phyloP scores from a whole-genome alignment of 1,140 invertebrate genomes.

The Pseudoatta argentina region DNA sequence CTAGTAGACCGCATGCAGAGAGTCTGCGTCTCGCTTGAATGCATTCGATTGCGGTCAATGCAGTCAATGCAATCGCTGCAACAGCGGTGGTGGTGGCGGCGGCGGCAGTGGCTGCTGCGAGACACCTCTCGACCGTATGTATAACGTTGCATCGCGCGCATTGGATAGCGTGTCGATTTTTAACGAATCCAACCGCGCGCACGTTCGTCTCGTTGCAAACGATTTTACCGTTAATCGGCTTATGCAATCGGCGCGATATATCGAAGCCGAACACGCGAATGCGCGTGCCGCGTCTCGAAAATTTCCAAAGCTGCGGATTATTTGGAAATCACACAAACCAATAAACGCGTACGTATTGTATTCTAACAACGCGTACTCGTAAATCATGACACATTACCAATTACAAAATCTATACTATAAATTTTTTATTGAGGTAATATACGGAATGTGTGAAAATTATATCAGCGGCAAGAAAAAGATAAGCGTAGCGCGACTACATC shows the following conservation, averaged over 20 bases:
- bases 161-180: slow-evolving; percentile 74
- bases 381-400: not conserved
- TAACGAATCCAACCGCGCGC: slow-evolving; percentile 29
- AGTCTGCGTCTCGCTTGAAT: slow-evolving; percentile 46
- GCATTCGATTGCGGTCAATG: slow-evolving; percentile 36
- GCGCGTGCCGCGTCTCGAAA: slow-evolving; percentile 53
- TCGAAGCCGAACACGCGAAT: slow-evolving; percentile 70
- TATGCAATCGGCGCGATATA: slow-evolving; percentile 74
- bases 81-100: not conserved
- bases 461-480: not conserved
- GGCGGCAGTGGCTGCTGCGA: slow-evolving; percentile 4
- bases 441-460: not conserved
- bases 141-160: slow-evolving; percentile 48
- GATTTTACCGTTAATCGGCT: slow-evolving; percentile 77
- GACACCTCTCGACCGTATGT: slow-evolving; percentile 42
- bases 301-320: not conserved
- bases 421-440: not conserved
- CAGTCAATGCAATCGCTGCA: not conserved
- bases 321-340: not conserved
- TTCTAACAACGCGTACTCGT: not conserved
- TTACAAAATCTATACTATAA: not conserved
- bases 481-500: not conserved
- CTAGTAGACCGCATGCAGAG: slow-evolving; percentile 39
- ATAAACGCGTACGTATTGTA: not conserved
- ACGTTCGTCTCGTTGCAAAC: slow-evolving; percentile 28